Evolutionary conservation across 2,888 invertebrate genomes (phyloP), one percentile per base, ranked within the genome.

Genomic region (Drosophila recens): DNA sequence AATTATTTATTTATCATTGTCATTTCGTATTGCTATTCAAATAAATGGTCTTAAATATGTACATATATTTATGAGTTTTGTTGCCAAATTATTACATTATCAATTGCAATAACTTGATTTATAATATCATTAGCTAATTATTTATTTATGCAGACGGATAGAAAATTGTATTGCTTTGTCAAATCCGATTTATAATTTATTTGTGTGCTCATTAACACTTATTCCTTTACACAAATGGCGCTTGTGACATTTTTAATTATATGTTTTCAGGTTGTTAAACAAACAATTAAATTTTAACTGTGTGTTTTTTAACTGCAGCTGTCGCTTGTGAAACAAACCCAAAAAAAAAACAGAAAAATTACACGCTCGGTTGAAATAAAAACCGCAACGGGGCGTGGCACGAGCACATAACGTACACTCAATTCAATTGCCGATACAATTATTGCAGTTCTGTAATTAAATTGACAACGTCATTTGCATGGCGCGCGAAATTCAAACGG

Each of bases 401-500:
- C 45, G 43, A 49, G 54, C 54, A 53, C 58, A 15, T 43, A 30
- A 43, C 51, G 30, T 34, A 40, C 43, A 58, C 33, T 52, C 53
- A 58, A 72, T 53, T 43, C 10, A 48, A 53, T 40, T 15, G 17
- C 11, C 56, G 20, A 52, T 70, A 15, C 43, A 57, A 45, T 69
- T 30, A 42, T 58, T 54, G 58, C 33, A 61, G 27, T 43, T 20
- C 43, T 17, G 17, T n/a, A 40, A 51, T 40, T 40, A 15, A 33
- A 46, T 45, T 56, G 13, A 23, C 45, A 36, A 34, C 10, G 54
- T 20, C 34, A 52, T 61, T 70, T 43, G 43, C 59, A 61, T 33
- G 49, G 75, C 77, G 77, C 77, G 75, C 64, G 33, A 49, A 70
- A 67, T 75, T 53, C 67, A 79, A 58, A 48, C 43, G 38, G 53